Evolutionary conservation across 2,113 vertebrate genomes (phyloP).

Genomic region (Pyrgilauda ruficollis): DNA sequence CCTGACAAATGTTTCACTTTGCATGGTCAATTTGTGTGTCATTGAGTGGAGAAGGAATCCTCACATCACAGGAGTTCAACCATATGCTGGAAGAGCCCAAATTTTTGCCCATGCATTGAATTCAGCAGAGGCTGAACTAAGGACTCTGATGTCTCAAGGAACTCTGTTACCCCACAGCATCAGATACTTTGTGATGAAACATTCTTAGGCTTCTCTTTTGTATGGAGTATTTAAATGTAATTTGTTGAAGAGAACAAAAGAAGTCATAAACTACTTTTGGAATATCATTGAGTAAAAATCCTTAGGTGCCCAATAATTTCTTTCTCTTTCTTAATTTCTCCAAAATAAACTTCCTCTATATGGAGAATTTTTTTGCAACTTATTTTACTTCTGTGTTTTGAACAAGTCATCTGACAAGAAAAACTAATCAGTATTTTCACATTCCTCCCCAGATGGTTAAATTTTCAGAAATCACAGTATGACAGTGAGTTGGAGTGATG

Average conservation of each 20-base stretch:
- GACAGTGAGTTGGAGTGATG: background rate
- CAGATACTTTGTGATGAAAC: background rate
- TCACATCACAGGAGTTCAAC: background rate
- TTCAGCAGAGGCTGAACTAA: background rate
- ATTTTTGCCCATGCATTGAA: background rate
- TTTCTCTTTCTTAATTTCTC: background rate
- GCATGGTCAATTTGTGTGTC: fast-evolving
- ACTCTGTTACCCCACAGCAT: background rate
- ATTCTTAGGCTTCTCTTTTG: background rate
- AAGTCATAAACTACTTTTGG: background rate
- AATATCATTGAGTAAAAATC: background rate
- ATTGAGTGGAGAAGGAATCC: background rate
- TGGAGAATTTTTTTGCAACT: background rate
- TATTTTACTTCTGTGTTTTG: background rate
- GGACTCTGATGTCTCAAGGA: background rate
- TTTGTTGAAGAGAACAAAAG: background rate
- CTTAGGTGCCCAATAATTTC: background rate
- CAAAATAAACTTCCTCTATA: background rate
- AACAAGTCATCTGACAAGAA: background rate
- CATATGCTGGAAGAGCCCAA: background rate
- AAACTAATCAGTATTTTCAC: background rate
- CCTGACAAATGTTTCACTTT: background rate
- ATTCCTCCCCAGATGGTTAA: background rate
- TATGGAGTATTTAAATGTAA: background rate
- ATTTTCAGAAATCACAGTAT: background rate